Conservation (phyloP, 2,888 invertebrate genomes). For the Drosophila colorata region DNA sequence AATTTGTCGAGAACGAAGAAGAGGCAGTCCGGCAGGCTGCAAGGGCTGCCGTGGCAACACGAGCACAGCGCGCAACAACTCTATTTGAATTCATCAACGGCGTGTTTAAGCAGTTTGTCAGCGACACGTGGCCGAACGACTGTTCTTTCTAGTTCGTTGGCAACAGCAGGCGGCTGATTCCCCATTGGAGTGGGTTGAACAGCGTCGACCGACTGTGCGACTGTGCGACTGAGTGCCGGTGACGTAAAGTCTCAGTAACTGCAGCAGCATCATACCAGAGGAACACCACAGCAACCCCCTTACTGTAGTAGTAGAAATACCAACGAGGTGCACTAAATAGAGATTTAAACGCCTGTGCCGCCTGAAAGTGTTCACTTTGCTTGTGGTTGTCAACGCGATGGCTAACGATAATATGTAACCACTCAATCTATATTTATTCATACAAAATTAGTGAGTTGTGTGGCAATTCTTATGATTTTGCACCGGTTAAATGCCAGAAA, state of each 20-base stretch:
- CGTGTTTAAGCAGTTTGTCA: slow-evolving; percentile 80
- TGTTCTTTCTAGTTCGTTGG: slow-evolving; percentile 73
- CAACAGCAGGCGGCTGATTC: slow-evolving; percentile 71
- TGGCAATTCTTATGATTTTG: not conserved
- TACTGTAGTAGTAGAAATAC: not conserved
- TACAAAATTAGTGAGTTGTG: slow-evolving; percentile 4
- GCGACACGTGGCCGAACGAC: slow-evolving; percentile 71
- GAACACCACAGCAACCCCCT: slow-evolving; percentile 38
- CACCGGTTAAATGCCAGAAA: not conserved
- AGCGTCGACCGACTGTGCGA: slow-evolving; percentile 10
- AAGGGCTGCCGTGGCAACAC: slow-evolving; percentile 7
- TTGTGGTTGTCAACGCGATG: slow-evolving; percentile 52
- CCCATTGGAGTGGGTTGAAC: slow-evolving; percentile 28
- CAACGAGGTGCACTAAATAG: slow-evolving; percentile 79
- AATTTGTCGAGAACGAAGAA: slow-evolving; percentile 58
- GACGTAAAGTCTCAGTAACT: slow-evolving; percentile 61
- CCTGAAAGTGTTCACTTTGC: slow-evolving; percentile 54
- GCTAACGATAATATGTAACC: slow-evolving; percentile 18
- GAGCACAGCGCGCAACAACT: slow-evolving; percentile 43
- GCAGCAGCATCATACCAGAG: slow-evolving; percentile 13
- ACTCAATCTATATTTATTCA: slow-evolving; percentile 18
- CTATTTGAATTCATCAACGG: slow-evolving; percentile 74
- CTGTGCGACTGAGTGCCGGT: slow-evolving; percentile 51
- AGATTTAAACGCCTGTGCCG: slow-evolving; percentile 79
- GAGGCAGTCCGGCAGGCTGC: slow-evolving; percentile 4